Conservation (phyloP, 1,140 invertebrate genomes). For the Varroa destructor region DNA sequence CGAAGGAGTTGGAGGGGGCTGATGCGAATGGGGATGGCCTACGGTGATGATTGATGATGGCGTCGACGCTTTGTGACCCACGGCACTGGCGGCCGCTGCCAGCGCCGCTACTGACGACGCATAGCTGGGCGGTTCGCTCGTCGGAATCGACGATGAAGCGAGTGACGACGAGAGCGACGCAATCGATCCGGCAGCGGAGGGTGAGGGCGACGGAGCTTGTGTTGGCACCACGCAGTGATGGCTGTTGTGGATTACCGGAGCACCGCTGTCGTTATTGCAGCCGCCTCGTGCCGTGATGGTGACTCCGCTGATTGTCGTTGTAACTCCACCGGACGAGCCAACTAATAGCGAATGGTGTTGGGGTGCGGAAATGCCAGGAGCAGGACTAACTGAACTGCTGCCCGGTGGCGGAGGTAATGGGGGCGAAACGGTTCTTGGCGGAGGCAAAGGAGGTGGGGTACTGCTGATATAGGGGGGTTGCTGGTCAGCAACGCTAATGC, state of each 20-base stretch:
- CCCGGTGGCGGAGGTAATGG: conserved; percentile 39
- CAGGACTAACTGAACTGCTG: conserved; percentile 3
- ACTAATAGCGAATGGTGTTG: conserved; percentile 19
- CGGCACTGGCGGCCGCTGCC: conserved; percentile 48
- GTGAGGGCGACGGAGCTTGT: conserved; percentile 36
- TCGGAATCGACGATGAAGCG: conserved; percentile 46
- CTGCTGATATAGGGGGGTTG: conserved; percentile 39
- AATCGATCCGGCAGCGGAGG: conserved; percentile 33
- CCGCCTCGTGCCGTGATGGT: conserved; percentile 11
- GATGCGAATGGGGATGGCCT: conserved; percentile 24
- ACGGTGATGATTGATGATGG: conserved; percentile 31
- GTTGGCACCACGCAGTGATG: conserved; percentile 34
- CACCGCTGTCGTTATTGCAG: conserved; percentile 1
- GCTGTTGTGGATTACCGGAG: conserved; percentile 13
- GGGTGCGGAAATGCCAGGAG: neutral
- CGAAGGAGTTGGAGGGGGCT: conserved; percentile 32
- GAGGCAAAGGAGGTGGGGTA: conserved; percentile 32
- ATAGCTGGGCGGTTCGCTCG: conserved; percentile 77
- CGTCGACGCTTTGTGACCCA: conserved; percentile 42
- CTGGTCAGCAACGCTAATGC: too few relatives aligned
- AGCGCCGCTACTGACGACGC: conserved; percentile 76
- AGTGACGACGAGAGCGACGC: conserved; percentile 19
- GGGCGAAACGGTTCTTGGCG: conserved; percentile 33
- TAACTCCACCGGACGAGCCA: conserved; percentile 26
- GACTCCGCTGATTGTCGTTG: conserved; percentile 27